Evolutionary conservation across 2,113 vertebrate genomes (phyloP), one percentile per base, ranked within the genome.

Genomic region (Brachyhypopomus occidentalis): DNA sequence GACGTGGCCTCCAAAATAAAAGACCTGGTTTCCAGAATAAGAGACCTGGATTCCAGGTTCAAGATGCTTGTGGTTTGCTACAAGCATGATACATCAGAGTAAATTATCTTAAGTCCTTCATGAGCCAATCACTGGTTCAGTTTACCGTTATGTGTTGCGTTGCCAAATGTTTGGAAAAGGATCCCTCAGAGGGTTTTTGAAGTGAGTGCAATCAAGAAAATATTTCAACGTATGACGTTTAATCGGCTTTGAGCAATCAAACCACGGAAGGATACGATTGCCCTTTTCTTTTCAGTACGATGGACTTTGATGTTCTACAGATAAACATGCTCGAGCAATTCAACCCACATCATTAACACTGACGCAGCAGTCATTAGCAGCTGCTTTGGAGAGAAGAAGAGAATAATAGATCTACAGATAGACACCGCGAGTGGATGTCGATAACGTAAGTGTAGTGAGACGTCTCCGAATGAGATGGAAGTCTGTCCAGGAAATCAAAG

Each of bases 321-420:
- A 90, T 84, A 87, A 88, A 87, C 89, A 90, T 83, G 85, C 88
- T 89, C 89, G 69, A 90, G 80, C 89, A 90, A 92, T 91, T 89
- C 82, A 82, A 75, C 72, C 78, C 84, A 87, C 90, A 89, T 92
- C 88, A 72, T 75, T 81, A 80, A 79, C 58, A 64, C 72, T 79
- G 77, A 62, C 70, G 85, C 78, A 82, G 78, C 82, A 75, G 83
- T 79, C 81, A 84, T 90, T 87, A 89, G 55, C 48, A 73, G 75
- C 77, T 82, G 83, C 83, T 85, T 73, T 79, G 22, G 3, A 56
- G 6, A 80, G 27, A n/a, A 62, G 48, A 66, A 62, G 48, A 66
- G 77, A 78, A 72, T 48, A 70, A 77, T 66, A 80, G 83, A 86
- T 80, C 20, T 25, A 36, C 12, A 52, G 45, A 52, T 52, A 14